These are phyloP conservation scores for Cheirogaleus medius DNA, from an alignment of 2,113 vertebrate species.

Conservation along the genomic window DNA sequence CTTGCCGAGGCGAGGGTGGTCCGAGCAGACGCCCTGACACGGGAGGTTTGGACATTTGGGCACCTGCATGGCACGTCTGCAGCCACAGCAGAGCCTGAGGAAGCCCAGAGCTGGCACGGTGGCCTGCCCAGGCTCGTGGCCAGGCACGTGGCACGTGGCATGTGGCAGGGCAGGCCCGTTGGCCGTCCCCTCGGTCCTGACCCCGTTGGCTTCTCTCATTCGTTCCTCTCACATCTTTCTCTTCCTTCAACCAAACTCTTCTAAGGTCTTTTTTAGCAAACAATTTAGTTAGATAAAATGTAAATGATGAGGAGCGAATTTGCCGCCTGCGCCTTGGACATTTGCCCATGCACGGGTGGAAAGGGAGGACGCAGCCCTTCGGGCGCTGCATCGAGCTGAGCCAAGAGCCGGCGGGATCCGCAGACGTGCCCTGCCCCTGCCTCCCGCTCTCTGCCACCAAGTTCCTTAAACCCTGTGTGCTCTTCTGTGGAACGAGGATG, in stretches of 20 bases:
- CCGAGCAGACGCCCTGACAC: rapidly evolving
- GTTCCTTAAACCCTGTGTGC: rapidly evolving
- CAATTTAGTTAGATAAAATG: too few relatives aligned
- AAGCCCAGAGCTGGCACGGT: too few relatives aligned
- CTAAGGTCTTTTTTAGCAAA: not conserved
- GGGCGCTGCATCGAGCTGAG: not conserved
- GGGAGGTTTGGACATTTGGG: too few relatives aligned
- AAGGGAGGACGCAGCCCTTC: rapidly evolving
- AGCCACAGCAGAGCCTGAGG: not conserved
- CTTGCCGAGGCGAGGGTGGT: not conserved
- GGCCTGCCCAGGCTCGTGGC: too few relatives aligned
- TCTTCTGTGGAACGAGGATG: rapidly evolving
- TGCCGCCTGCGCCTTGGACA: not conserved
- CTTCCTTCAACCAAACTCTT: not conserved
- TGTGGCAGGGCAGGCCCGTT: too few relatives aligned
- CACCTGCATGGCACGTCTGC: rapidly evolving
- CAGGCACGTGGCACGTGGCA: too few relatives aligned
- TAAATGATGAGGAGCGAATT: rapidly evolving
- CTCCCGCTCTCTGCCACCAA: not conserved
- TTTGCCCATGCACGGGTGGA: too few relatives aligned
- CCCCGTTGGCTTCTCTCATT: too few relatives aligned
- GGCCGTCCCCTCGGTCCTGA: not conserved
- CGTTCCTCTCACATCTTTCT: too few relatives aligned
- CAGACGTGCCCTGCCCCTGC: too few relatives aligned
- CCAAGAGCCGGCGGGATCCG: too few relatives aligned